These are phyloP conservation scores for Himalopsyche japonica DNA, from an alignment of 2,888 invertebrate genomes.

Conservation along the genomic window DNA sequence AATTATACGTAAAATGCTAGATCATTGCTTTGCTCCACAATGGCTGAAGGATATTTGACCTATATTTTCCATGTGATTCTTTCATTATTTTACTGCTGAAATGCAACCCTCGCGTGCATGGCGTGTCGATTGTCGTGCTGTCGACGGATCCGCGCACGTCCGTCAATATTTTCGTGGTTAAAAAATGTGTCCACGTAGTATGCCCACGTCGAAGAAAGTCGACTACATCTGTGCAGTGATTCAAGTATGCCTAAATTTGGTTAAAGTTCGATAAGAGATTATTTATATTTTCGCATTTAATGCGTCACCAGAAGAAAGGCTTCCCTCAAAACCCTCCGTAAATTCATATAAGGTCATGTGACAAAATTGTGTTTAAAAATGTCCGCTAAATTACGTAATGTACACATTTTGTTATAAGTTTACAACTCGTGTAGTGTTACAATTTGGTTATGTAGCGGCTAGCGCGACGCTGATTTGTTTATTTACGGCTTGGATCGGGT, in stretches of 20 bases:
- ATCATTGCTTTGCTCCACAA: conserved; percentile 26
- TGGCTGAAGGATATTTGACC: conserved; percentile 37
- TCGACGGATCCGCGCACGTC: not conserved
- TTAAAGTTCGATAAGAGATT: conserved; percentile 22
- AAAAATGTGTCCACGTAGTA: conserved; percentile 32
- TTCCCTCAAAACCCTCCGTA: not conserved
- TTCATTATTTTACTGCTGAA: not conserved
- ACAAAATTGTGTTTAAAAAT: conserved; percentile 39
- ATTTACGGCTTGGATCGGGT: not conserved
- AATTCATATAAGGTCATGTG: conserved; percentile 37
- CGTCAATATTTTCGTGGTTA: not conserved
- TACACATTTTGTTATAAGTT: conserved; percentile 35
- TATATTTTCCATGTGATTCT: conserved; percentile 28
- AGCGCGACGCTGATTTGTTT: not conserved
- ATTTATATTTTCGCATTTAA: not conserved
- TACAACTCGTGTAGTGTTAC: conserved; percentile 36
- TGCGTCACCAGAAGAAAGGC: not conserved
- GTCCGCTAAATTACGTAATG: conserved; percentile 39
- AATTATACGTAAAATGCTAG: conserved; percentile 30
- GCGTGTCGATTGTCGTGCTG: not conserved
- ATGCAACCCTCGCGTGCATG: not conserved
- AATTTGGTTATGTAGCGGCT: conserved; percentile 30
- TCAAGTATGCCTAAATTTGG: conserved; percentile 36
- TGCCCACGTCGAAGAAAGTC: conserved; percentile 31
- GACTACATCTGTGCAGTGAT: conserved; percentile 24